These are phyloP conservation scores for Pangasianodon gigas DNA, from an alignment of 2,113 vertebrate genomes.

Conservation along the genomic window DNA sequence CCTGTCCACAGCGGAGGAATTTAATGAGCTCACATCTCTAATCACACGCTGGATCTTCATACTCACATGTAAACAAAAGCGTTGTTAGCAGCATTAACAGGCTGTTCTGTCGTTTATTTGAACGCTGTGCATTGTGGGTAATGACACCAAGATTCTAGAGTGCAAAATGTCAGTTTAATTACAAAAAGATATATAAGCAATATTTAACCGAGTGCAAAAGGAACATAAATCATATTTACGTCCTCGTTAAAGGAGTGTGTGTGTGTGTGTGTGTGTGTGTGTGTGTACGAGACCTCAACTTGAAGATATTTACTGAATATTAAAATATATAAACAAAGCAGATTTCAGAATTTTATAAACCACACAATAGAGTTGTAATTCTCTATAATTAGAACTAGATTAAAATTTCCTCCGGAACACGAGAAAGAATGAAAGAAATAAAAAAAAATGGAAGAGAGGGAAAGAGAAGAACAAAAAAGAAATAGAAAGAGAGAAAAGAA, in stretches of 20 bases:
- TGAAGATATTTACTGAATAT: constrained; percentile 9
- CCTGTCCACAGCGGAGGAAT: constrained; percentile 13
- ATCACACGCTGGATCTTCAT: constrained; percentile 10
- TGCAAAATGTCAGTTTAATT: constrained; percentile 24
- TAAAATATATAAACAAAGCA: background rate
- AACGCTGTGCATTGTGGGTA: background rate
- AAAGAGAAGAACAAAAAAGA: background rate
- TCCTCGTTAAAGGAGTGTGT: background rate
- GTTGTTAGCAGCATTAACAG: constrained; percentile 19
- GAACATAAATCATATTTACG: background rate
- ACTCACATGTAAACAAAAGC: constrained; percentile 21
- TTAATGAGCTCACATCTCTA: constrained; percentile 37
- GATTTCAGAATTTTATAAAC: background rate
- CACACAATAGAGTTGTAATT: no score
- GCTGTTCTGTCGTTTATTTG: background rate
- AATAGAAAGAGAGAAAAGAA: background rate
- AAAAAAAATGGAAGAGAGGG: background rate
- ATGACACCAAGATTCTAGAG: background rate
- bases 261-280: background rate
- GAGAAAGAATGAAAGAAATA: background rate
- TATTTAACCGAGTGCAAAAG: background rate
- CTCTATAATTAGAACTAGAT: no score
- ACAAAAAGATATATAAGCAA: background rate
- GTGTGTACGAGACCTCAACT: background rate
- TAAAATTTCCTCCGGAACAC: no score